A percentile compares a stretch with the other conserved stretches of the same genome.
Evolutionary conservation across 2,113 vertebrate species (phyloP).

Genomic region (Elgaria multicarinata): DNA sequence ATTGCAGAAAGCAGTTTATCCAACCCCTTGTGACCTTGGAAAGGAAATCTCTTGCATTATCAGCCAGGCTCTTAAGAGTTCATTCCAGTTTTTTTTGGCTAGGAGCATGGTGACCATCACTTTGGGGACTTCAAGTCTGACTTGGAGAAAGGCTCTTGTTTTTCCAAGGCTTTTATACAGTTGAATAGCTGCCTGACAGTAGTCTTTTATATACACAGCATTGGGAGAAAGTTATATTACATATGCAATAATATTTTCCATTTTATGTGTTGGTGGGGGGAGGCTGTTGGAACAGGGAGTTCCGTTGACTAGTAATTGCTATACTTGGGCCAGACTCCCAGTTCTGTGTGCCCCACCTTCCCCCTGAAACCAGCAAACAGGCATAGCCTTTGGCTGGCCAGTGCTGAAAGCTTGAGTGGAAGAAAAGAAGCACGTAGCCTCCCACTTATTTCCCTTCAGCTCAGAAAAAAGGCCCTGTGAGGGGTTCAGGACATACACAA

Average conservation of each 20-base stretch:
- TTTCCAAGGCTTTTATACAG: conserved; percentile 14
- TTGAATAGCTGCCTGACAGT: conserved; percentile 28
- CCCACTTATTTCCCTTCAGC: background rate
- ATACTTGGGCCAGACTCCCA: background rate
- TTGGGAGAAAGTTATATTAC: background rate
- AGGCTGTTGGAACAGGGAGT: background rate
- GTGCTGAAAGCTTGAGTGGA: background rate
- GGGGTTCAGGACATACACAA: background rate
- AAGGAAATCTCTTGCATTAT: conserved; percentile 17
- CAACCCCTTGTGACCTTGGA: conserved; percentile 17
- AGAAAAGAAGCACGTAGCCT: background rate
- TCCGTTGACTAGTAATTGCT: background rate
- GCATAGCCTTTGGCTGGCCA: background rate
- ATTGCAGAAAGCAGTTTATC: conserved; percentile 6
- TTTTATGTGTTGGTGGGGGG: background rate
- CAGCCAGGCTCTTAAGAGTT: conserved; percentile 27
- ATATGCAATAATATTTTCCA: background rate
- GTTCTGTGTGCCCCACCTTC: no score
- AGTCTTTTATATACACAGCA: background rate
- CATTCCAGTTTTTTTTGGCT: conserved; percentile 20
- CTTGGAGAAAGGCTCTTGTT: conserved; percentile 5
- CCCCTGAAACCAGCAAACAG: background rate
- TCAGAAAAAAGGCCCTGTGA: background rate
- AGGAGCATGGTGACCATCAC: background rate
- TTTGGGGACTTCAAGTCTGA: background rate